A percentile compares a stretch with the other conserved stretches of the same genome.
These are phyloP conservation scores for Trachelus troglodyta DNA, from an alignment of 2,888 invertebrate species.

Conservation along the genomic window DNA sequence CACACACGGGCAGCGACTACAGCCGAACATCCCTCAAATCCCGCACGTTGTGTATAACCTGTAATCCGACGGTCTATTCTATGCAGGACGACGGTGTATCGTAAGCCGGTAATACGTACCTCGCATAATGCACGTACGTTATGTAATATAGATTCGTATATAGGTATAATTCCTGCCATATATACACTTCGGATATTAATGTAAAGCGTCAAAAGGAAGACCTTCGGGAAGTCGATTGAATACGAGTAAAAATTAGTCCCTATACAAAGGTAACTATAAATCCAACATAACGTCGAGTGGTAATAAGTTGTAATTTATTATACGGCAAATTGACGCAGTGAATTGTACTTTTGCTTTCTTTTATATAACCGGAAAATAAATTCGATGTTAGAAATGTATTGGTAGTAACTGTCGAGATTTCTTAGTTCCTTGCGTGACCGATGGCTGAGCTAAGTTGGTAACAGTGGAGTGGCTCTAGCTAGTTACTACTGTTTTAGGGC, in stretches of 20 bases:
- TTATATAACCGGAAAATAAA: background rate
- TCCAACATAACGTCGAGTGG: background rate
- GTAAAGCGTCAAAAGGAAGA: constrained; percentile 55
- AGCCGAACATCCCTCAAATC: constrained; percentile 35
- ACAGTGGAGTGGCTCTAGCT: background rate
- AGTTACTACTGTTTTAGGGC: background rate
- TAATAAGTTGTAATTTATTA: background rate
- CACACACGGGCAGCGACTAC: constrained; percentile 1
- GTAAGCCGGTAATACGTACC: constrained; percentile 36
- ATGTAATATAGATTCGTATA: background rate
- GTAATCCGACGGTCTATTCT: constrained; percentile 48
- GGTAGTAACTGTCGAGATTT: background rate
- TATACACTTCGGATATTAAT: background rate
- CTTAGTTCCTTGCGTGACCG: background rate
- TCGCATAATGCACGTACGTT: constrained; percentile 19
- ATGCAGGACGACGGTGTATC: constrained; percentile 34
- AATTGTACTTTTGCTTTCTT: background rate
- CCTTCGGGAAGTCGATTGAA: constrained; percentile 23
- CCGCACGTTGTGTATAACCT: constrained; percentile 48
- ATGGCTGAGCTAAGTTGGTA: background rate
- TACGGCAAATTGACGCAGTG: background rate
- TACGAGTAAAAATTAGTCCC: background rate
- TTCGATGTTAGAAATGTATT: background rate
- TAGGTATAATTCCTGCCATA: constrained; percentile 22
- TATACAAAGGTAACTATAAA: background rate